Percentiles rank a stretch among this genome's conserved stretches.
phyloP scores from a whole-genome alignment of 2,113 vertebrate genomes.

The Odocoileus virginianus region DNA sequence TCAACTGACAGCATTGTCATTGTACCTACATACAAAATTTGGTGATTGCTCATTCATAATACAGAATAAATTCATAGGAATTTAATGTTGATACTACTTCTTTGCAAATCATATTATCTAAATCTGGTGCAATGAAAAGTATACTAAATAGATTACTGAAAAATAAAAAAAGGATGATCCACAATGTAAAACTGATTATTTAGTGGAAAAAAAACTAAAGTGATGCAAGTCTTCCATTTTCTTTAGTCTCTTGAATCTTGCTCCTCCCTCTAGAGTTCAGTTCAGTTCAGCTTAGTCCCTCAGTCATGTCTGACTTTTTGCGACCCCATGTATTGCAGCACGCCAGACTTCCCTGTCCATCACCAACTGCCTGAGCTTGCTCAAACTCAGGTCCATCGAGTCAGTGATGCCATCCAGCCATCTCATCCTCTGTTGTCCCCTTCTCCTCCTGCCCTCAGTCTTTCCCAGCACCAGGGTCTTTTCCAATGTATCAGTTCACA shows the following conservation, averaged over 20 bases:
- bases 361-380: background rate
- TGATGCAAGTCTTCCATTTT: background rate
- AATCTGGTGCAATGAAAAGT: background rate
- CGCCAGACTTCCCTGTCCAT: background rate
- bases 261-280: background rate
- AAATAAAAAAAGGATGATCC: background rate
- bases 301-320: background rate
- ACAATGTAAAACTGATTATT: background rate
- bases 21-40: background rate
- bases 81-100: background rate
- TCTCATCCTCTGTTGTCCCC: background rate
- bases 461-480: background rate
- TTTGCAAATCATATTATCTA: background rate
- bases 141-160: background rate
- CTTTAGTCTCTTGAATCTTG: background rate
- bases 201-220: background rate
- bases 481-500: background rate
- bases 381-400: background rate
- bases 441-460: background rate
- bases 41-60: background rate
- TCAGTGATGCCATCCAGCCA: background rate
- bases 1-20: background rate
- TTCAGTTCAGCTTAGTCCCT: background rate
- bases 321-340: background rate
- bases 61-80: background rate